A percentile compares a stretch with the other conserved stretches of the same genome.
These are phyloP conservation scores for Hemistola chrysoprasaria DNA, from an alignment of 2,888 invertebrate genomes.

Conservation along the genomic window DNA sequence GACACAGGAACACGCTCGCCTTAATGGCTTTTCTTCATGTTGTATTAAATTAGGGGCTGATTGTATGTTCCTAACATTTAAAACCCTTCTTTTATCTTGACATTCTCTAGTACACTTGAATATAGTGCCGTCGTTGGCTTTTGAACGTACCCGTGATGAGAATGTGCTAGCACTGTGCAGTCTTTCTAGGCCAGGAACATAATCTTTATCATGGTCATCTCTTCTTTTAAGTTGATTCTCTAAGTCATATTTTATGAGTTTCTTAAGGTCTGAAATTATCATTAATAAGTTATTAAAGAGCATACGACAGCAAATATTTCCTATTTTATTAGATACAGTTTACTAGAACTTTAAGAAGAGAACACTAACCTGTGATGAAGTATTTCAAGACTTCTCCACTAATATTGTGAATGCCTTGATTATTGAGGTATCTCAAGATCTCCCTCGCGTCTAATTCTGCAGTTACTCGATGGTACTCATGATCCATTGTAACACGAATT, in stretches of 20 bases:
- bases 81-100: conserved; percentile 27
- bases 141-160: conserved; percentile 66
- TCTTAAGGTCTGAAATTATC: conserved; percentile 83
- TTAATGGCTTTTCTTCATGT: conserved; percentile 45
- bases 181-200: conserved; percentile 59
- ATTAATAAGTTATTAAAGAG: conserved; percentile 21
- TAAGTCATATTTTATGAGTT: conserved; percentile 84
- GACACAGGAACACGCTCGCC: conserved; percentile 65
- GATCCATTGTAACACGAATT: conserved; percentile 37
- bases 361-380: conserved; percentile 86
- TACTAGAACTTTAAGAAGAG: conserved; percentile 7
- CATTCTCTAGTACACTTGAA: conserved; percentile 54
- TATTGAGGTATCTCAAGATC: conserved; percentile 87
- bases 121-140: conserved; percentile 37
- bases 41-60: conserved; percentile 60
- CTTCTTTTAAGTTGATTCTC: conserved; percentile 55
- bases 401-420: conserved; percentile 89
- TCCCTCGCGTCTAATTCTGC: conserved; percentile 85
- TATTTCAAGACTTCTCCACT: conserved; percentile 88
- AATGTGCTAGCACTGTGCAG: conserved; percentile 74
- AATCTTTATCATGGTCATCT: conserved; percentile 38
- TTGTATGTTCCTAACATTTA: conserved; percentile 43
- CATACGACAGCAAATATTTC: no score
- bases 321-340: neutral
- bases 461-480: conserved; percentile 59